These are phyloP conservation scores for Prosapia bicincta DNA, from an alignment of 2,888 invertebrate species.

Conservation along the genomic window DNA sequence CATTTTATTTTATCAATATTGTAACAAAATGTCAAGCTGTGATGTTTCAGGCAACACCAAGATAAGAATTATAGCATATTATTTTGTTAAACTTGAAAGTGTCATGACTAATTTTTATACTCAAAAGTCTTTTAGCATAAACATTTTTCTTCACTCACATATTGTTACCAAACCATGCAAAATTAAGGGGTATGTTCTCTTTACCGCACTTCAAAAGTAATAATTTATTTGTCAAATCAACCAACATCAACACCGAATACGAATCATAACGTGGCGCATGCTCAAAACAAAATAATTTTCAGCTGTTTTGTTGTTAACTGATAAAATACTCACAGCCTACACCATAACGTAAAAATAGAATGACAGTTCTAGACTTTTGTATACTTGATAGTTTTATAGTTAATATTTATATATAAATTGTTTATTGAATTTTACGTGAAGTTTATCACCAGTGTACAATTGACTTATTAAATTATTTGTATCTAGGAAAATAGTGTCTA, in stretches of 20 bases:
- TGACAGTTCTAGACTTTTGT: too few relatives aligned
- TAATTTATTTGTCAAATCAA: too few relatives aligned
- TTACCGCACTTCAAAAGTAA: too few relatives aligned
- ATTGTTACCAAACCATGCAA: neutral
- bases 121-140: neutral
- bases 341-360: too few relatives aligned
- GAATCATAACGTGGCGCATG: neutral
- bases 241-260: neutral
- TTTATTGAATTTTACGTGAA: too few relatives aligned
- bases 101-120: neutral
- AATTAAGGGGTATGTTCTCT: too few relatives aligned
- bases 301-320: neutral
- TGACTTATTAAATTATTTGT: too few relatives aligned
- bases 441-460: too few relatives aligned
- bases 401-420: too few relatives aligned
- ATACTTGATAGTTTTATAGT: too few relatives aligned
- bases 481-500: too few relatives aligned
- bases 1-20: neutral
- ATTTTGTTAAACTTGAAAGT: neutral
- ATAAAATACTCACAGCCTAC: neutral
- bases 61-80: neutral
- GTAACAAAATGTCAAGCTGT: neutral
- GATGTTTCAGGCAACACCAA: neutral
- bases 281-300: neutral
- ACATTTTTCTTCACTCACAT: neutral